These are phyloP conservation scores for Tangachromis dhanisi DNA, from an alignment of 2,113 vertebrate genomes.

Conservation along the genomic window DNA sequence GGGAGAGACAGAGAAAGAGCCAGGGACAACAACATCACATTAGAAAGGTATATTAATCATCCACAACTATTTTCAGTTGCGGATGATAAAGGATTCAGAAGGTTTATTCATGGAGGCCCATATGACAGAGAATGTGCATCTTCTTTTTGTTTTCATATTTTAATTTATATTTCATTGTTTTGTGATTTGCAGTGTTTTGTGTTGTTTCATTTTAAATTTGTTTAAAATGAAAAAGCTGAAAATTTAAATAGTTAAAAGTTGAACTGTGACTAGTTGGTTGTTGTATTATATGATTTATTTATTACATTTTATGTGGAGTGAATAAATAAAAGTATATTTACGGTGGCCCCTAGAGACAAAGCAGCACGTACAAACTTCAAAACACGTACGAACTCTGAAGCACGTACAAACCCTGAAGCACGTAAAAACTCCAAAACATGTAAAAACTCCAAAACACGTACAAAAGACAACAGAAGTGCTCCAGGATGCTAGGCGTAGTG, in stretches of 20 bases:
- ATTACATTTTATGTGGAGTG: too few relatives aligned
- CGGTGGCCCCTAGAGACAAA: accelerated
- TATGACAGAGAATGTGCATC: not conserved
- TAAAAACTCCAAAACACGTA: too few relatives aligned
- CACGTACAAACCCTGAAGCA: accelerated
- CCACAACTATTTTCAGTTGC: not conserved
- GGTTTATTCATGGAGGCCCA: not conserved
- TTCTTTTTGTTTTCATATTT: not conserved
- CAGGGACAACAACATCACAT: not conserved
- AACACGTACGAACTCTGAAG: too few relatives aligned
- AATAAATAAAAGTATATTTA: too few relatives aligned
- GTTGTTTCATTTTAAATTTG: not conserved
- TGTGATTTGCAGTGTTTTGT: too few relatives aligned
- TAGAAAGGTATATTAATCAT: not conserved
- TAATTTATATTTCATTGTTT: not conserved
- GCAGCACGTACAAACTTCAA: too few relatives aligned
- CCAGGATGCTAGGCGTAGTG: too few relatives aligned
- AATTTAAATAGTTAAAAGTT: too few relatives aligned
- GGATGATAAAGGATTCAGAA: not conserved
- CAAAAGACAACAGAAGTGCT: too few relatives aligned
- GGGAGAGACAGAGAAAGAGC: not conserved
- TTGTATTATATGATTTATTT: too few relatives aligned
- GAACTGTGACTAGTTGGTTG: accelerated
- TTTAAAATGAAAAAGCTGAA: too few relatives aligned
- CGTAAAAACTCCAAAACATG: accelerated